These are phyloP conservation scores for Conger conger DNA, from an alignment of 2,113 vertebrate genomes.

Conservation along the genomic window DNA sequence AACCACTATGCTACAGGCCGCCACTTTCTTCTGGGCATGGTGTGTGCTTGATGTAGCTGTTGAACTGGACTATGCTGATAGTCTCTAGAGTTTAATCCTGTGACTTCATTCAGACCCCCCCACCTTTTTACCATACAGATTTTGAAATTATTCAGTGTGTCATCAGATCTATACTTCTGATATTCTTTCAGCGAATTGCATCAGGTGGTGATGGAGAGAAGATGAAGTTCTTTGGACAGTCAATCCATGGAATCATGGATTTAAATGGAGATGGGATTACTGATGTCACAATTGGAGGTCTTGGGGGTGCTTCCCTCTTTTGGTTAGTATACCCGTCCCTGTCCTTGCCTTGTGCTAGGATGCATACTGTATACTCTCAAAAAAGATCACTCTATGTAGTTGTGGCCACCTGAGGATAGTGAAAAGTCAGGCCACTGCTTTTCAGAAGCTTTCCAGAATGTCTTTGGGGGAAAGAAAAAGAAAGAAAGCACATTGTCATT, in stretches of 20 bases:
- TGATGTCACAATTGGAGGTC: conserved; percentile 92
- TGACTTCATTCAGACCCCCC: too few species aligned
- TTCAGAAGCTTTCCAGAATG: background rate
- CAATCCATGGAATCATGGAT: conserved; percentile 94
- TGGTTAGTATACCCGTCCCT: conserved; percentile 73
- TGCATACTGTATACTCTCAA: background rate
- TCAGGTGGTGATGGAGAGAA: conserved; percentile 87
- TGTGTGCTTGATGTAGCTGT: background rate
- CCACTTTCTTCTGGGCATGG: background rate
- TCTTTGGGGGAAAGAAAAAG: background rate
- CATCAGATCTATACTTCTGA: background rate
- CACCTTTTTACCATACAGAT: background rate
- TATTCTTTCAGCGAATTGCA: conserved; percentile 77
- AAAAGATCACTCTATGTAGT: background rate
- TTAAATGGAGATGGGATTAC: conserved; percentile 89
- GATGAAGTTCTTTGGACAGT: conserved; percentile 95
- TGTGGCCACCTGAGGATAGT: background rate
- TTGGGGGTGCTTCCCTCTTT: conserved; percentile 92
- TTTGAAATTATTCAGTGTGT: background rate
- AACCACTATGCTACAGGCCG: too few species aligned
- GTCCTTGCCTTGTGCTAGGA: background rate
- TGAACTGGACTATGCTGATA: background rate
- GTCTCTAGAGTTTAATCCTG: background rate
- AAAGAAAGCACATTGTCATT: background rate
- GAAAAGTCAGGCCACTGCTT: background rate